Conservation (phyloP, 2,888 invertebrate genomes). For the Ectemnius cavifrons region DNA sequence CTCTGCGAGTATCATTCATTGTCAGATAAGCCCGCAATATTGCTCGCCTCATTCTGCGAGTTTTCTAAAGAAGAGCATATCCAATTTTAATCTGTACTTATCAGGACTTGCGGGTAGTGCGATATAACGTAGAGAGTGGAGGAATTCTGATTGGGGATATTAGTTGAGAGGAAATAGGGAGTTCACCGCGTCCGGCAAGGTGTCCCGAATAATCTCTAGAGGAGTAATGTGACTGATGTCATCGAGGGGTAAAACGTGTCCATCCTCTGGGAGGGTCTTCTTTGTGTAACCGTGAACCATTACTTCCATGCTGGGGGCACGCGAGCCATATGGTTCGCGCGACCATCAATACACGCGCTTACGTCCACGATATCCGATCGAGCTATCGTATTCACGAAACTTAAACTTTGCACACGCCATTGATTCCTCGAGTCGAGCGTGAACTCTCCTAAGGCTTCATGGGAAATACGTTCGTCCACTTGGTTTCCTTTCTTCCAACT, state of each 20-base stretch:
- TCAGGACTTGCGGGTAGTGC: too few relatives aligned
- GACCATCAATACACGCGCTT: conserved; percentile 53
- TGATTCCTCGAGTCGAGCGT: conserved; percentile 51
- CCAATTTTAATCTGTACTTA: too few relatives aligned
- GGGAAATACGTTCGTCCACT: conserved; percentile 45
- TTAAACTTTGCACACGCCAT: conserved; percentile 66
- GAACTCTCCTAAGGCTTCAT: conserved; percentile 59
- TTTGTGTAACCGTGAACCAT: conserved; percentile 66
- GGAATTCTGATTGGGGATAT: too few relatives aligned
- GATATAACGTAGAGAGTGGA: too few relatives aligned
- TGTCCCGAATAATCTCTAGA: too few relatives aligned
- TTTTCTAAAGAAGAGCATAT: too few relatives aligned
- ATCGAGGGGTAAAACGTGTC: background rate
- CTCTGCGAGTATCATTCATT: too few relatives aligned
- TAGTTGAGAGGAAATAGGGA: too few relatives aligned
- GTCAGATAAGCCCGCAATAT: too few relatives aligned
- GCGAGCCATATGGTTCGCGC: conserved; percentile 69
- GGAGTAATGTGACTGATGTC: too few relatives aligned
- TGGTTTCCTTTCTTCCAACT: background rate
- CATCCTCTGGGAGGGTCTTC: conserved; percentile 48
- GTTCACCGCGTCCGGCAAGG: too few relatives aligned
- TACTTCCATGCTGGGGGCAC: conserved; percentile 74
- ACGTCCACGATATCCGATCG: conserved; percentile 54
- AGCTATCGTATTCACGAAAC: conserved; percentile 71
- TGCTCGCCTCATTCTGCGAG: too few relatives aligned